phyloP scores from a whole-genome alignment of 2,888 invertebrate genomes.

The Leptopilina drosophilae region DNA sequence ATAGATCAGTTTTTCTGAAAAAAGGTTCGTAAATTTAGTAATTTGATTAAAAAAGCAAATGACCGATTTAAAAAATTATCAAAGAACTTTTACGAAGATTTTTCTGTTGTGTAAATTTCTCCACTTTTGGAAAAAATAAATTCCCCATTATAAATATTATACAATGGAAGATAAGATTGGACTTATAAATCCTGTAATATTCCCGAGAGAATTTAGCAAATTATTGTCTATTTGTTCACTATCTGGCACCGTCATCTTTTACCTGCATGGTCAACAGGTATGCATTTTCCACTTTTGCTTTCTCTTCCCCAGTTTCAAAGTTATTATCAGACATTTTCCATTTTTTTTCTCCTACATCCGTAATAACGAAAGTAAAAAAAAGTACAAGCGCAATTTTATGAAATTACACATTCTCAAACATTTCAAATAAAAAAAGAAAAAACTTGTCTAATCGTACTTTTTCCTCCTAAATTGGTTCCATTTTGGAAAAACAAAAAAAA shows the following conservation, averaged over 20 bases:
- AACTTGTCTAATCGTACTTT: neutral
- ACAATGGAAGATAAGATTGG: neutral
- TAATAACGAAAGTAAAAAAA: neutral
- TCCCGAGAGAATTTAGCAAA: neutral
- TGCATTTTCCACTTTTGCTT: constrained; percentile 33
- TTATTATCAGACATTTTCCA: constrained; percentile 19
- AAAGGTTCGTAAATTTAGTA: too few species aligned
- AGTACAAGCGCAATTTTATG: constrained; percentile 13
- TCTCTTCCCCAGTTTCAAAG: constrained; percentile 17
- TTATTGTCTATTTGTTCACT: constrained; percentile 29
- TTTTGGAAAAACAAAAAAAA: too few species aligned
- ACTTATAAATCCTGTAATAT: constrained; percentile 11
- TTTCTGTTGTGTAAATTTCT: too few species aligned
- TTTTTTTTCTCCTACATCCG: neutral
- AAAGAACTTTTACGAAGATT: too few species aligned
- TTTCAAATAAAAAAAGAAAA: neutral
- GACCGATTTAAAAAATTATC: too few species aligned
- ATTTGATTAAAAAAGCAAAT: too few species aligned
- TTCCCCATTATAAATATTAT: neutral
- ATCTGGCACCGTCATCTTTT: constrained; percentile 30
- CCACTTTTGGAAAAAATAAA: too few species aligned
- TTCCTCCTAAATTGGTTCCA: neutral
- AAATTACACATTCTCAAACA: neutral
- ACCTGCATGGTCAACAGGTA: constrained; percentile 30
- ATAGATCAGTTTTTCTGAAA: too few species aligned